phyloP scores from a whole-genome alignment of 2,113 vertebrate genomes.

The Mustela nigripes region DNA sequence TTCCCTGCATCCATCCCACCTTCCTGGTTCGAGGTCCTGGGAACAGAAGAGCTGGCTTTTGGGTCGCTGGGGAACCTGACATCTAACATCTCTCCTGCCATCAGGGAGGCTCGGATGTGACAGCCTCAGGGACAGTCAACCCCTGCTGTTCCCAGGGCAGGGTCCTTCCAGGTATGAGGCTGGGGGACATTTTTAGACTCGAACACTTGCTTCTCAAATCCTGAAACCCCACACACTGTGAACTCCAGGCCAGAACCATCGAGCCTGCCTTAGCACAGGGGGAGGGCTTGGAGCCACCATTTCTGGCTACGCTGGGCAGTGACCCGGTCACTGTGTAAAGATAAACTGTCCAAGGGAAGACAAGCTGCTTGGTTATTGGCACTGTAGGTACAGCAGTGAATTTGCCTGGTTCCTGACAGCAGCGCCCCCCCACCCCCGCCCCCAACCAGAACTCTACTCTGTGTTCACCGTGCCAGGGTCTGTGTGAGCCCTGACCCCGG shows the following conservation, averaged over 20 bases:
- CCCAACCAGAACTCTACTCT: fast-evolving
- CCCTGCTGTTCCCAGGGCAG: background rate
- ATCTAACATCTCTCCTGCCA: background rate
- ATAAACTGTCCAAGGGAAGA: background rate
- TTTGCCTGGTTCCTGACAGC: background rate
- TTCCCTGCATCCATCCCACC: background rate
- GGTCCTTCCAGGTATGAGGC: background rate
- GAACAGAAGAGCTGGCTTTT: background rate
- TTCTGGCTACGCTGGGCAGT: background rate
- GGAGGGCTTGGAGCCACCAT: fast-evolving
- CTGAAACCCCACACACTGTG: background rate
- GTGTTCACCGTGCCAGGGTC: background rate
- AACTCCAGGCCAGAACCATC: background rate
- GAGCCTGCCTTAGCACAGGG: fast-evolving
- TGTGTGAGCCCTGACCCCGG: background rate
- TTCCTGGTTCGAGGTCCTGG: background rate
- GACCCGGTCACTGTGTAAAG: background rate
- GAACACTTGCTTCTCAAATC: background rate
- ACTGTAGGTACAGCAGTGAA: fast-evolving
- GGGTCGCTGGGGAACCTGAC: background rate
- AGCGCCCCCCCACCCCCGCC: fast-evolving
- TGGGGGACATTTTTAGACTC: background rate
- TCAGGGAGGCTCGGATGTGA: background rate
- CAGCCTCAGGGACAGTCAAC: background rate
- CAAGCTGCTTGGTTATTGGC: background rate